Evolutionary conservation across 1,140 invertebrate species (phyloP).

Genomic region (Ptiloglossa arizonensis): DNA sequence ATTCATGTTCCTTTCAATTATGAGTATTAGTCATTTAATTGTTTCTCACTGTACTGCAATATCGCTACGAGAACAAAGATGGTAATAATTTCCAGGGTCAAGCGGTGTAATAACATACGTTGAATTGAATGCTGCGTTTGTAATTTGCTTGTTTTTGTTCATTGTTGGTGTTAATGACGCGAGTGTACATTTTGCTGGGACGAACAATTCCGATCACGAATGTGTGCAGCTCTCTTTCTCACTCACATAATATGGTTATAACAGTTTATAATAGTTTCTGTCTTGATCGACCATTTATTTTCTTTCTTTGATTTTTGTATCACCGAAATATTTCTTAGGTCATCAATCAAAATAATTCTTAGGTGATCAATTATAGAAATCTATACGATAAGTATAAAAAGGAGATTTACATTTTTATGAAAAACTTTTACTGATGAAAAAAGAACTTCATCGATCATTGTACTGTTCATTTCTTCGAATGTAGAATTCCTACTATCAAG

Average conservation of each 20-base stretch:
- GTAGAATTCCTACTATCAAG: too few relatives aligned
- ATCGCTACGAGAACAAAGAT: too few relatives aligned
- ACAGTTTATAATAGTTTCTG: background rate
- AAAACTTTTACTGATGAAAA: conserved; percentile 14
- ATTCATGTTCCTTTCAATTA: background rate
- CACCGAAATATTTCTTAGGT: background rate
- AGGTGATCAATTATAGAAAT: background rate
- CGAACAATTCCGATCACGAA: background rate
- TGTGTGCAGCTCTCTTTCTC: too few relatives aligned
- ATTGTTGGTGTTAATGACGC: background rate
- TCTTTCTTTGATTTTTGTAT: background rate
- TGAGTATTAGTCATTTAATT: background rate
- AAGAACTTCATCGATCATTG: background rate
- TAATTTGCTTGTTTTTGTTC: background rate
- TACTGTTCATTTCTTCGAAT: too few relatives aligned
- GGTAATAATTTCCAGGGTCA: background rate
- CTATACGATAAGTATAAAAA: background rate
- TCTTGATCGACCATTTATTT: background rate
- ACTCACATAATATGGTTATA: too few relatives aligned
- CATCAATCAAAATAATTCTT: background rate
- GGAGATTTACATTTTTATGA: background rate
- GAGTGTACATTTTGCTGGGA: background rate
- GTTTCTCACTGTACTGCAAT: background rate
- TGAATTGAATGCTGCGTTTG: background rate
- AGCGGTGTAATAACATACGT: background rate